A percentile compares a stretch with the other conserved stretches of the same genome.
Evolutionary conservation across 1,140 invertebrate species (phyloP).

Genomic region (Phortica variegata): DNA sequence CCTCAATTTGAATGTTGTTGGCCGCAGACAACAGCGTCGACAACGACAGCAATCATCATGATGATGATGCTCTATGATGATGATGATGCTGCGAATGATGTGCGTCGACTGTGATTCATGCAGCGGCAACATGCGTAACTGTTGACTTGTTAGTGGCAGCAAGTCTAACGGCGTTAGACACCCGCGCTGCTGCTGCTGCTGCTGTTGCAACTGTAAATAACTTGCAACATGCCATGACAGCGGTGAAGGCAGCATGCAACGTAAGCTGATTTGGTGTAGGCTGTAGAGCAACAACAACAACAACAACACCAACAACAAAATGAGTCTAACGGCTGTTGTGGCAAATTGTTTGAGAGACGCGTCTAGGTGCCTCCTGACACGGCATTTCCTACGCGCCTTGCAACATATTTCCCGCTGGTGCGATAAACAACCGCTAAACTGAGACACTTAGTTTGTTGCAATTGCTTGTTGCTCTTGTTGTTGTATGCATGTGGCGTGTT

Average conservation of each 20-base stretch:
- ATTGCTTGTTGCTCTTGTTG: slow-evolving; percentile 37
- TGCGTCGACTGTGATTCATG: too few species aligned
- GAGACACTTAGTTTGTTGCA: too few species aligned
- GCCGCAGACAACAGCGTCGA: slow-evolving; percentile 4
- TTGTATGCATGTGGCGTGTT: slow-evolving; percentile 5
- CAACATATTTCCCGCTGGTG: slow-evolving; percentile 41
- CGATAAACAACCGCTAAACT: slow-evolving; percentile 50
- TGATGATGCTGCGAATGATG: too few species aligned
- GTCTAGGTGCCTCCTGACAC: slow-evolving; percentile 34
- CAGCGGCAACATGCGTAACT: neutral
- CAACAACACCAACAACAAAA: slow-evolving; percentile 23
- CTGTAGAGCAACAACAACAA: slow-evolving; percentile 4
- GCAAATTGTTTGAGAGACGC: slow-evolving; percentile 31
- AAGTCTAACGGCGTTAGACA: neutral
- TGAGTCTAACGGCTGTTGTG: slow-evolving; percentile 25
- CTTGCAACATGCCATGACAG: slow-evolving; percentile 23
- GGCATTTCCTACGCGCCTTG: slow-evolving; percentile 43
- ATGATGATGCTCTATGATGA: too few species aligned
- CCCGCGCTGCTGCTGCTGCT: neutral
- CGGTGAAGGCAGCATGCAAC: slow-evolving; percentile 41
- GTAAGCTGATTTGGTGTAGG: too few species aligned
- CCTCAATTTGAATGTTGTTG: slow-evolving; percentile 54
- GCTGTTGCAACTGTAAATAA: neutral
- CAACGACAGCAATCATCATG: too few species aligned
- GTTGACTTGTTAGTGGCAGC: slow-evolving; percentile 2